Conservation (phyloP, 2,113 vertebrate genomes). For the Oncorhynchus kisutch region DNA sequence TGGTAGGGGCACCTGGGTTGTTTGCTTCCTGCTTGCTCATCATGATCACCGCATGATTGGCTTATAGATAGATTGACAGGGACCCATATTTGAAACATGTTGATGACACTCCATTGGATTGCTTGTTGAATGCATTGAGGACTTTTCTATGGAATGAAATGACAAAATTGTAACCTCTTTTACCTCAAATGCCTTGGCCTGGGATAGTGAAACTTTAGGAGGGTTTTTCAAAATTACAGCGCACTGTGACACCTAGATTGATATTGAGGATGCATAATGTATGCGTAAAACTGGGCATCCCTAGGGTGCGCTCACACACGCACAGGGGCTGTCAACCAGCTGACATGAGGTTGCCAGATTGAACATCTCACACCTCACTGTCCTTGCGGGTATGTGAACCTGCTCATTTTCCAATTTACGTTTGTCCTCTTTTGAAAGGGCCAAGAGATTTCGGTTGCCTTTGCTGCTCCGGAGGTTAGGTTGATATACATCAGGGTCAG, state of each 20-base stretch:
- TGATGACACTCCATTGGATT: neutral
- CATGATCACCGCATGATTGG: neutral
- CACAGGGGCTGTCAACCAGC: neutral
- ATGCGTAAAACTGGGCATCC: no score
- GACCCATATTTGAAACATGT: neutral
- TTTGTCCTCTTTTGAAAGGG: constrained; percentile 24
- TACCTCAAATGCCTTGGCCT: no score
- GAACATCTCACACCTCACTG: constrained; percentile 10
- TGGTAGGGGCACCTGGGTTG: neutral
- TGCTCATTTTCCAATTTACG: constrained; percentile 4
- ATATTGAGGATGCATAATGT: no score
- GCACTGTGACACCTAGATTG: no score
- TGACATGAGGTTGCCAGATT: constrained; percentile 13
- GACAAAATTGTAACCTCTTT: neutral
- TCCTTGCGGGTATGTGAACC: neutral
- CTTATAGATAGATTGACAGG: neutral
- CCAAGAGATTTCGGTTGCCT: constrained; percentile 32
- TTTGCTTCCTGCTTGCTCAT: neutral
- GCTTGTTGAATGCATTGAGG: neutral
- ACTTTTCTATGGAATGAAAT: neutral
- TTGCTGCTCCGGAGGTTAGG: constrained; percentile 16
- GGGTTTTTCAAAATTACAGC: no score
- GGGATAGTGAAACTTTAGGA: no score
- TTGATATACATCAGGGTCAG: constrained; percentile 46
- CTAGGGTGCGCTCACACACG: no score